These are phyloP conservation scores for Mus musculus DNA, from an alignment of 2,113 vertebrate genomes.

Conservation along the genomic window DNA sequence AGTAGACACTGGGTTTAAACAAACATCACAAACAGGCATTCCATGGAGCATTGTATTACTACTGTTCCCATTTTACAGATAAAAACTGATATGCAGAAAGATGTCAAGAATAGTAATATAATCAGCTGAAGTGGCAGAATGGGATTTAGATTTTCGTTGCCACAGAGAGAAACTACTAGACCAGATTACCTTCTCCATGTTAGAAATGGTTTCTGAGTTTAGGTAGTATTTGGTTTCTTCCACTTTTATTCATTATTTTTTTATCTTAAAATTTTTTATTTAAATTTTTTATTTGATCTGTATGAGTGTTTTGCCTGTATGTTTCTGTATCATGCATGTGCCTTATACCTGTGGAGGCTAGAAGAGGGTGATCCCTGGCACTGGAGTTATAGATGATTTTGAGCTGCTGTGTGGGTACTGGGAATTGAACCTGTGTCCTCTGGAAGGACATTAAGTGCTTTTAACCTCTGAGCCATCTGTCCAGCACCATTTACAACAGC, in stretches of 20 bases:
- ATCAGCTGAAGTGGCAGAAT: background rate
- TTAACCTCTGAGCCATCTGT: background rate
- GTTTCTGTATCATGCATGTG: background rate
- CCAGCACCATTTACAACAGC: background rate
- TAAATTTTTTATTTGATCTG: background rate
- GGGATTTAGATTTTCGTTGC: conserved; percentile 30
- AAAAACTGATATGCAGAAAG: conserved; percentile 43
- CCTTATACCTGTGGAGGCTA: background rate
- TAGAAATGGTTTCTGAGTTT: conserved; percentile 37
- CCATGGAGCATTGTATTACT: background rate
- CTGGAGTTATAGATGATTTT: background rate
- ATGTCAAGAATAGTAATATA: background rate
- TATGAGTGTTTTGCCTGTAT: background rate
- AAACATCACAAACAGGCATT: background rate
- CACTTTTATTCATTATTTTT: background rate
- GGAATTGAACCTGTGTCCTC: background rate
- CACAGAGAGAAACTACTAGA: conserved; percentile 1
- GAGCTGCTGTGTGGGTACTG: background rate
- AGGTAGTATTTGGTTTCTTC: conserved; percentile 30
- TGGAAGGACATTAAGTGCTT: background rate
- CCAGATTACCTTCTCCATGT: background rate
- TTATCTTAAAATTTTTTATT: too few species aligned
- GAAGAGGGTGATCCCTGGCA: background rate
- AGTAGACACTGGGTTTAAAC: conserved; percentile 13
- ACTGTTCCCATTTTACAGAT: conserved; percentile 48